Base-by-base conservation (phyloP, 2,797 vertebrate genomes). In the Varecia variegata region DNA sequence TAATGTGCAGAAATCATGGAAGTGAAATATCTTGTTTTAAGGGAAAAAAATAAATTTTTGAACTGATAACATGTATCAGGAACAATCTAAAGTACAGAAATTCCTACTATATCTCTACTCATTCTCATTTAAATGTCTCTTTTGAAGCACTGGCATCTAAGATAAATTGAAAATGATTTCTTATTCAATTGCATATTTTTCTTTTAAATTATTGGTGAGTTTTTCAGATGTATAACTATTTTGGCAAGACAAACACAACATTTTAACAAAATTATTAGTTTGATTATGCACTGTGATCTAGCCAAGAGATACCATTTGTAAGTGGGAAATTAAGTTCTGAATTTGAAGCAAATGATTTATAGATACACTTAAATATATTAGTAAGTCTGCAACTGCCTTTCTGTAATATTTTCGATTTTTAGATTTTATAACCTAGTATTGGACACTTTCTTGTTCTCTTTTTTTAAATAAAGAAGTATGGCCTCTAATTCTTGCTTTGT, bases 161-260 rank as follows among this genome's bases (percentile, higher is more conserved):
- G 73, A 35, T 68, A 93, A 89, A 27, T 70, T 86, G 47, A 81
- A 94, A 92, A 60, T 74, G 18, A 68, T 77, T 89, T 94, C 15
- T 88, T 92, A 88, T 73, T 86, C 35, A 93, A 13, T 84, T 92
- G 50, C 15, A 5, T 83, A 38, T 93, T 86, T 96, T 54, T 81
- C 23, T 67, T 86, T 60, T 30, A 90, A 87, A 35, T 43, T 81
- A 80, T 81, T 65, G 25, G 25, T 83, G 23, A 56, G 7, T 18
- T 86, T 95, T 88, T 70, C 30, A 86, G 52, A 47, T 23, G 15
- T 87, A 6, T 62, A 25, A 77, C 32, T 95, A 17, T 80, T 84
- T 96, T 32, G 21, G 30, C 10, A 35, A 76, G 71, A 18, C 40
- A 67, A 56, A 40, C n/a, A 54, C 8, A 92, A 4, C 70, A 62